Base-by-base conservation (phyloP, 1,140 invertebrate species). In the Nixonia krombeini region DNA sequence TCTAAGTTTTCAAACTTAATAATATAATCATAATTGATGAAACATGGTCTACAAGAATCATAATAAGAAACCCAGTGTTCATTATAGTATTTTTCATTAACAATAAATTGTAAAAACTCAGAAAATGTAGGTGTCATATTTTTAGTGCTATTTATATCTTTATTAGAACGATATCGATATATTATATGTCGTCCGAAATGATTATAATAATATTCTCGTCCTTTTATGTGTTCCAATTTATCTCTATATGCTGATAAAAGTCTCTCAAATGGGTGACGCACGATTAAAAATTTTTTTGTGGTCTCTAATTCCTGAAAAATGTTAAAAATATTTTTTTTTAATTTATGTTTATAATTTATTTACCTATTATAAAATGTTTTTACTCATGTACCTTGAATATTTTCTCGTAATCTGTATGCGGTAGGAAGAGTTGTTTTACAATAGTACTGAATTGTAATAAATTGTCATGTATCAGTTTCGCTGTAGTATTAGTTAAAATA, bases 41-140 rank as follows among this genome's bases (percentile, higher is more conserved):
- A 56, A 63, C 85, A 87, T 1, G 86, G 84, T 15, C 78, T 59
- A 57, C 86, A 86, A 41, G 79, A 70, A 21, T 81, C 59, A 56
- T 76, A 74, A 58, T 81, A 84, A 1, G 86, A 85, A 46, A 70
- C 52, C 86, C 86, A 87, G 52, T 87, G 85, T 65, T 87, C 85
- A 33, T 87, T 89, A 57, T 88, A 90, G 17, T 74, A 72, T 18
- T 70, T 75, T 47, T 80, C 79, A 10, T 69, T 67, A 4, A 77
- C 70, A 28, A 91, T 84, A 65, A 90, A 90, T 33, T 86, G 70
- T 81, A 91, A 86, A 87, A 95, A 89, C 88, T 94, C 83, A 67
- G 82, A 87, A 89, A 95, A 85, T 64, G 91, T 83, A 68, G 91
- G 87, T 73, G 91, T 84, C 9, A 70, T 23, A 25, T 42, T 67